Evolutionary conservation across 2,113 vertebrate species (phyloP), one percentile per base, ranked within the genome.

Genomic region (Hypomesus transpacificus): DNA sequence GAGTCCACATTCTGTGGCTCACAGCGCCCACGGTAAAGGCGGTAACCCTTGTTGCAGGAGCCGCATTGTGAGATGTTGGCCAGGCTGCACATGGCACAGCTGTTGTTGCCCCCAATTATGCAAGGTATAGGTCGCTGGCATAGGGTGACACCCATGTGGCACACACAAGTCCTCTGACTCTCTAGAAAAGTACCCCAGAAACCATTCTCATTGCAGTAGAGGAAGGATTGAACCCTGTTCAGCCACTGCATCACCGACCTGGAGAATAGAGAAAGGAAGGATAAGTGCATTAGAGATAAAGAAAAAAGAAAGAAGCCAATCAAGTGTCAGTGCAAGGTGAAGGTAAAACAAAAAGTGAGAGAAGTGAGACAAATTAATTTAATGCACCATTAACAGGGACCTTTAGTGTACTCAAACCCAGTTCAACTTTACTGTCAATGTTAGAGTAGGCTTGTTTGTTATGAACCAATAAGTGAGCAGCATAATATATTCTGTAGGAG

Each of bases 51-150:
- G 95, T 99, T 99, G 91, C 97, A 99, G 6, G 97, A 98, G 84
- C 97, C 97, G 0, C 97, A 99, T 80, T 98, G 95, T 0, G 97
- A 98, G 87, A 98, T 98, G 93, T 99, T 98, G 82, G 96, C 95
- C 77, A 98, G 90, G 82, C 97, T 99, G 91, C 97, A 99, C 97
- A 99, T 99, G 89, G 97, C 97, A n/a, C 97, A 99, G 89, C 96
- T 99, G 91, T 98, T 97, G 93, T 99, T 99, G 69, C 96, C 96
- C 0, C 97, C 97, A 0, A 99, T 99, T 87, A 97, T 92, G 80
- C 97, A 99, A 1, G 97, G 97, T 78, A 99, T 96, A 59, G 97
- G 95, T 21, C 97, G 94, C 88, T 98, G 97, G 87, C 97, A 99
- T 71, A 99, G 88, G 1, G 92, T 97, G 84, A 94, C 94, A 57